A percentile compares a stretch with the other conserved stretches of the same genome.
These are phyloP conservation scores for Aphelinus certus DNA, from an alignment of 1,140 invertebrate species.

Conservation along the genomic window DNA sequence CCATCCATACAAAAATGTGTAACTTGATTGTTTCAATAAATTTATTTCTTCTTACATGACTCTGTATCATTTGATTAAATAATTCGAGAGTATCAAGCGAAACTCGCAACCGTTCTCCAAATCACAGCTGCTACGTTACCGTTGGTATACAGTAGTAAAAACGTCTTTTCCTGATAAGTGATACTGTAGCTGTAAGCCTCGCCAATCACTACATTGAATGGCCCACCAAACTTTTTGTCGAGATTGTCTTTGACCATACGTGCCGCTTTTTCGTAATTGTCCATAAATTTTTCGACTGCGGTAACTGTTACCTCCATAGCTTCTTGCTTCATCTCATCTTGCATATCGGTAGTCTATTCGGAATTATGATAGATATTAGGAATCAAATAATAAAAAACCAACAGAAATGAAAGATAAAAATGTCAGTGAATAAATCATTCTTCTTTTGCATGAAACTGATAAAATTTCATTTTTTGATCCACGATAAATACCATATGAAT, in stretches of 20 bases:
- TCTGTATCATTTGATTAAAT: constrained; percentile 8
- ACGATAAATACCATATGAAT: too few species aligned
- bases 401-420: too few species aligned
- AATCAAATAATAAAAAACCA: not conserved
- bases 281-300: constrained; percentile 88
- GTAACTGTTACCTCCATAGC: constrained; percentile 89
- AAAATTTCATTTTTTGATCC: too few species aligned
- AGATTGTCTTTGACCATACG: constrained; percentile 91
- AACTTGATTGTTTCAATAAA: constrained; percentile 33
- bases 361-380: not conserved
- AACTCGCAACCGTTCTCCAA: constrained; percentile 75
- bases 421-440: too few species aligned
- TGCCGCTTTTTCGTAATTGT: constrained; percentile 81
- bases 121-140: constrained; percentile 89
- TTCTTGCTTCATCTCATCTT: constrained; percentile 89
- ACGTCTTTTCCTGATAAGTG: constrained; percentile 88
- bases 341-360: constrained; percentile 83
- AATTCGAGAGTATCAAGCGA: constrained; percentile 25
- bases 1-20: constrained; percentile 20
- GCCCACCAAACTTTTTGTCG: constrained; percentile 93
- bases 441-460: too few species aligned
- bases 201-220: constrained; percentile 93
- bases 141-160: constrained; percentile 92
- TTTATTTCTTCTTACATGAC: constrained; percentile 25
- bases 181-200: constrained; percentile 95